A percentile compares a stretch with the other conserved stretches of the same genome.
phyloP scores from a whole-genome alignment of 2,797 vertebrate species.

The Sebastes taczanowskii region DNA sequence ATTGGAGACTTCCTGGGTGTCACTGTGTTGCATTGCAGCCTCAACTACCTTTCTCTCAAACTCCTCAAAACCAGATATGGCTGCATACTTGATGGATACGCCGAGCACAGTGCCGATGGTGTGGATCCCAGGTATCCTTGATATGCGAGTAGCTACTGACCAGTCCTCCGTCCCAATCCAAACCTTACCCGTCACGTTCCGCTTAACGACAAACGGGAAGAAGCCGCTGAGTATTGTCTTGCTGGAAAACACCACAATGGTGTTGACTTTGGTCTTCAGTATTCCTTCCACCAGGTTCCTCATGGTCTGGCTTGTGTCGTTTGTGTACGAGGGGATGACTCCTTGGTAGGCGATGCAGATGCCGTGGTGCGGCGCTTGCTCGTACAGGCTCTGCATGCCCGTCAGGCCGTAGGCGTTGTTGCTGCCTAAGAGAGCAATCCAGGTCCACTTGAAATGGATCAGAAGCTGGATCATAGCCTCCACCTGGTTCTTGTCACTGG shows the following conservation, averaged over 20 bases:
- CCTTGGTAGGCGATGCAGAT: conserved; percentile 87
- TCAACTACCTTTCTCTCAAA: conserved; percentile 71
- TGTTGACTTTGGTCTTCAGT: conserved; percentile 74
- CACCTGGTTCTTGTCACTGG: conserved; percentile 85
- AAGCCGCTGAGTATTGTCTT: conserved; percentile 75
- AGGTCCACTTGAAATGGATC: conserved; percentile 83
- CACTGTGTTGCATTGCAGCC: conserved; percentile 15
- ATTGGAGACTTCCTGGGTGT: neutral
- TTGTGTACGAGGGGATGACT: conserved; percentile 66
- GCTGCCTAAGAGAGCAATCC: conserved; percentile 85
- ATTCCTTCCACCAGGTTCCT: conserved; percentile 73
- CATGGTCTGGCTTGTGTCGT: conserved; percentile 49
- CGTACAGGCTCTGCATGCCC: conserved; percentile 76
- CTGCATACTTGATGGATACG: conserved; percentile 70
- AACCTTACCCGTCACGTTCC: conserved; percentile 79
- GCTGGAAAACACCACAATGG: conserved; percentile 83
- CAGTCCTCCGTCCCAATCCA: conserved; percentile 90
- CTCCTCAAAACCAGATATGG: conserved; percentile 75
- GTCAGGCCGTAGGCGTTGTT: conserved; percentile 82
- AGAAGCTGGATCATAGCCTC: conserved; percentile 82
- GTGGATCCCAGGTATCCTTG: conserved; percentile 72
- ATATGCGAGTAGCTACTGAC: conserved; percentile 77
- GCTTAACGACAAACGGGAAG: conserved; percentile 75
- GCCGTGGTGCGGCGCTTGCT: conserved; percentile 47
- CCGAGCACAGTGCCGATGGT: conserved; percentile 85